These are phyloP conservation scores for Remorina albescens DNA, from an alignment of 2,797 vertebrate species.

Conservation along the genomic window DNA sequence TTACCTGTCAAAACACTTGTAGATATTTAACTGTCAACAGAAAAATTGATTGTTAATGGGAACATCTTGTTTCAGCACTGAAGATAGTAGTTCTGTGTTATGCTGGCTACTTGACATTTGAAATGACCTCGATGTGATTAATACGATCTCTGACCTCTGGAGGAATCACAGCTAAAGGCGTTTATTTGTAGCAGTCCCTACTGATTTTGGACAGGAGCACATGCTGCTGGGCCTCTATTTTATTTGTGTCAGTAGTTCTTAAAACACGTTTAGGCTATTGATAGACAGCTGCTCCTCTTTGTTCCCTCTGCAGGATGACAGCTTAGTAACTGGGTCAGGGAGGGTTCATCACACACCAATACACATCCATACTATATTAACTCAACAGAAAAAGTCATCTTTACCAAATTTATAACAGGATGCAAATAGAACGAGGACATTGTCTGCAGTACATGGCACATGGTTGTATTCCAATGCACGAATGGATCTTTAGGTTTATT, in stretches of 20 bases:
- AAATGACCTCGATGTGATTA: constrained; percentile 11
- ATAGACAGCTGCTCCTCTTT: constrained; percentile 82
- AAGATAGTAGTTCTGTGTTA: constrained; percentile 1
- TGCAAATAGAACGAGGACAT: constrained; percentile 34
- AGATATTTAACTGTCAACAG: no score
- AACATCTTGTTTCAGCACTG: not conserved
- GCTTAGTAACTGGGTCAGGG: constrained; percentile 81
- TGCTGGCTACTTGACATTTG: constrained; percentile 30
- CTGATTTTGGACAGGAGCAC: constrained; percentile 29
- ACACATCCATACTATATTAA: constrained; percentile 37
- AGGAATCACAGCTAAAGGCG: constrained; percentile 7
- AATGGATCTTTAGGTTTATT: constrained; percentile 15
- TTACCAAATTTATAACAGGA: constrained; percentile 37
- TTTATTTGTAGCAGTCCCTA: constrained; percentile 20
- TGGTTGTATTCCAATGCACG: not conserved
- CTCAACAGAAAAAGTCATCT: constrained; percentile 44
- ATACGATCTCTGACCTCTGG: not conserved
- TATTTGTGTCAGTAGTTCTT: constrained; percentile 57
- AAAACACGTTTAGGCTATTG: constrained; percentile 61
- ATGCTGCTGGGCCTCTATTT: constrained; percentile 34
- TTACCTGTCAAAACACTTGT: not conserved
- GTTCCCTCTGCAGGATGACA: constrained; percentile 73
- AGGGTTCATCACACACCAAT: constrained; percentile 68
- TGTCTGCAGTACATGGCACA: not conserved
- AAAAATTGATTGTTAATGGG: not conserved